These are phyloP conservation scores for Ptilorrhoa leucosticta DNA, from an alignment of 2,113 vertebrate species.

Conservation along the genomic window DNA sequence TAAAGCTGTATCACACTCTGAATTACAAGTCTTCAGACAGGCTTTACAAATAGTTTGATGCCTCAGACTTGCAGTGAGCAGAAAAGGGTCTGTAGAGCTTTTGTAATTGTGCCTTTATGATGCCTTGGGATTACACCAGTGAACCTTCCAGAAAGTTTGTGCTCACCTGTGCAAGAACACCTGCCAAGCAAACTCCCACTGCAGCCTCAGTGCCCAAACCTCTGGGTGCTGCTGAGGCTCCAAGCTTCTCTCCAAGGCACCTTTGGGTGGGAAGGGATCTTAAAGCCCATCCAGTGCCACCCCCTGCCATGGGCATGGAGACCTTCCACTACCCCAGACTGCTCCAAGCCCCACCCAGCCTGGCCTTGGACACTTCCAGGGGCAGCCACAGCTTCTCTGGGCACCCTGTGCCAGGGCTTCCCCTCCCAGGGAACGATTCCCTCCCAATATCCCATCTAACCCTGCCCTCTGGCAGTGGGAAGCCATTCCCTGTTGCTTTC, in stretches of 20 bases:
- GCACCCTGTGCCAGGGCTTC: background rate
- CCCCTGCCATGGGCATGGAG: background rate
- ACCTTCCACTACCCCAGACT: accelerated
- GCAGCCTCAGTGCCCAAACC: background rate
- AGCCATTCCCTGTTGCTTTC: background rate
- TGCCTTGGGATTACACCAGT: background rate
- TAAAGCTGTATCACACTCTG: background rate
- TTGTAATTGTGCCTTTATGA: background rate
- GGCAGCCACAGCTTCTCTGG: background rate
- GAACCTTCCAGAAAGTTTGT: background rate
- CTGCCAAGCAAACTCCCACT: background rate
- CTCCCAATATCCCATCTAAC: background rate
- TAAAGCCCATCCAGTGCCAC: background rate
- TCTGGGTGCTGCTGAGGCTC: background rate
- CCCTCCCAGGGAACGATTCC: accelerated
- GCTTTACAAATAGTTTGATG: background rate
- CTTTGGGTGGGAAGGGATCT: background rate
- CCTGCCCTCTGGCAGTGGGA: background rate
- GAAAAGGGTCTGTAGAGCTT: background rate
- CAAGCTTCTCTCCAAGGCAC: background rate
- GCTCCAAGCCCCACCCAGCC: background rate
- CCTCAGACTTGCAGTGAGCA: background rate
- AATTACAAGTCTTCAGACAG: background rate
- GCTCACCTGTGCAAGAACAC: background rate
- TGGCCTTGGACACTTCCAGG: background rate